Base-by-base conservation (phyloP, 2,113 vertebrate genomes). In the Columba janthina region DNA sequence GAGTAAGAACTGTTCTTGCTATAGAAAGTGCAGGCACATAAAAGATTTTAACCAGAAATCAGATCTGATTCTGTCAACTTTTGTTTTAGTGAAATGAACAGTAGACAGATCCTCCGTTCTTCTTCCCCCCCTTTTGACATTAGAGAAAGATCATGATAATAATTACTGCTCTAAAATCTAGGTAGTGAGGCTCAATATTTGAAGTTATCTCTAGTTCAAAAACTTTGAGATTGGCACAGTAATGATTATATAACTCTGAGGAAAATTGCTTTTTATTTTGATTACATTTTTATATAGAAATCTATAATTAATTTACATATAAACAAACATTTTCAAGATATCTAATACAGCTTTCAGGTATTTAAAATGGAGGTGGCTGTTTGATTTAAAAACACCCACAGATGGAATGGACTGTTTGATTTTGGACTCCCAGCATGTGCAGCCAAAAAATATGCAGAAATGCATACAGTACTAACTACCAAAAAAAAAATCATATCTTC, bases 21-120 rank as follows among this genome's bases (percentile, higher is more conserved):
- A 32, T 29, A 51, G 67, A 88, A 91, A 75, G 38, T 28, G 40
- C 14, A 0, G 2, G 14, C 34, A 91, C 48, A 91, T 93, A 38
- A 97, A 95, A 90, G 80, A 72, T 85, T 26, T 31, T 42, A 88
- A 51, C 11, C 9, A 94, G 87, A 91, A 65, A 94, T 58, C 48
- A 95, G 56, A 93, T 95, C 72, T 86, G 36, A 96, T 51, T 19
- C 69, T 90, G 86, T 93, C 96, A 97, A 46, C 44, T 85, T 82
- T 56, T 91, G 53, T 62, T 96, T 77, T 64, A 71, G 25, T 83
- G 54, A 88, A 96, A 82, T 40, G 57, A 92, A 90, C 2, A 19
- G 13, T 7, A 92, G 73, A 91, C 64, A 91, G 66, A 75, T 67
- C 54, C 34, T 97, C 87, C 94, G 25, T 96, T 96, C 72, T 85